phyloP scores from a whole-genome alignment of 1,140 invertebrate species.

The Drosophila sp. region DNA sequence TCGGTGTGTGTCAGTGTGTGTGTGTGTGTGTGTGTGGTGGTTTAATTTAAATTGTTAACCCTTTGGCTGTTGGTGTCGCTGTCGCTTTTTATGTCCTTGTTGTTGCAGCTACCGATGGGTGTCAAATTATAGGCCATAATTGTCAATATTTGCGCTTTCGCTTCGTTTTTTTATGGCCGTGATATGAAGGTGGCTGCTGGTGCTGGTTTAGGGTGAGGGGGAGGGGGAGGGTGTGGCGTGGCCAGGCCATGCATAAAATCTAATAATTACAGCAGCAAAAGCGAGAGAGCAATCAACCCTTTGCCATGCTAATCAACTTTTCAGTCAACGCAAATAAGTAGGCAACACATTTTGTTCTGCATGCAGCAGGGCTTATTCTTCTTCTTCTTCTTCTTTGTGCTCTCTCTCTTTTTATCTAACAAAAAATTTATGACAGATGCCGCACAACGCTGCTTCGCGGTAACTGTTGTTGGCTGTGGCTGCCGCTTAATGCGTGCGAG shows the following conservation, averaged over 20 bases:
- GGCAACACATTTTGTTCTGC: slow-evolving; percentile 33
- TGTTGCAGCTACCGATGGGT: slow-evolving; percentile 55
- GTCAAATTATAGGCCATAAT: slow-evolving; percentile 80
- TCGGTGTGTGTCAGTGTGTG: slow-evolving; percentile 14
- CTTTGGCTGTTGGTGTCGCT: slow-evolving; percentile 53
- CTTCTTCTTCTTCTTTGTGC: not conserved
- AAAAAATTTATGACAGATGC: slow-evolving; percentile 72
- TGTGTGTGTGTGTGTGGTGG: slow-evolving; percentile 27
- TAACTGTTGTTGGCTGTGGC: slow-evolving; percentile 5
- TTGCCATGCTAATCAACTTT: slow-evolving; percentile 70
- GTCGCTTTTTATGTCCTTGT: slow-evolving; percentile 48
- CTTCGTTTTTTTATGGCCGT: slow-evolving; percentile 43
- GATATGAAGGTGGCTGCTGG: slow-evolving; percentile 11
- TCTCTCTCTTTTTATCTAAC: slow-evolving; percentile 41
- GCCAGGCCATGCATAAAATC: slow-evolving; percentile 64
- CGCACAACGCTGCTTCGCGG: slow-evolving; percentile 5
- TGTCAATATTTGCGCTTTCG: slow-evolving; percentile 69
- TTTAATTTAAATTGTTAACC: slow-evolving; percentile 76
- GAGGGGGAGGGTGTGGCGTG: not conserved
- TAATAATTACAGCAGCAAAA: slow-evolving; percentile 65
- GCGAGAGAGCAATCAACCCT: slow-evolving; percentile 30
- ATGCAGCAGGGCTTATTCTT: slow-evolving; percentile 23
- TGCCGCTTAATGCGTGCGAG: slow-evolving; percentile 68
- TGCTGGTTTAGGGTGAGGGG: not conserved
- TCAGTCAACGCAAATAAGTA: slow-evolving; percentile 54